Evolutionary conservation across 2,113 vertebrate species (phyloP).

Genomic region (Callithrix jacchus): DNA sequence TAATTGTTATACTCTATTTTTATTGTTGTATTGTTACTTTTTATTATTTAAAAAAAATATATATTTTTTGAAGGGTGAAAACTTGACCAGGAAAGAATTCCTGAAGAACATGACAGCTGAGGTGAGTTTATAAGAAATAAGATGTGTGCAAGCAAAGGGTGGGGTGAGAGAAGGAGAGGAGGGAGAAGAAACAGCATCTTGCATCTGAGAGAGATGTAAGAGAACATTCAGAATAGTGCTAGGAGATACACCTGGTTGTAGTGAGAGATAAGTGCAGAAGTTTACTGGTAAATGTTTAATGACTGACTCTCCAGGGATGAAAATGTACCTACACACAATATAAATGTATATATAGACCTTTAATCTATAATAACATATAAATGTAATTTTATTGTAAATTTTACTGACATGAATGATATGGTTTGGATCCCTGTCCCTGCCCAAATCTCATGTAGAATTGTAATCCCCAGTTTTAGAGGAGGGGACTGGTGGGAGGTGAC

Average conservation of each 20-base stretch:
- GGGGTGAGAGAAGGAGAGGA: background rate
- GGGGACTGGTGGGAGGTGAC: too few species aligned
- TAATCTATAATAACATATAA: background rate
- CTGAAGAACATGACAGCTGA: background rate
- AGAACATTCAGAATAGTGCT: too few species aligned
- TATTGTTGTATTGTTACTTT: background rate
- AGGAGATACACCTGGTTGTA: background rate
- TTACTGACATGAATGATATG: background rate
- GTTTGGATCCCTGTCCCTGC: too few species aligned
- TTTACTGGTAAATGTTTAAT: background rate
- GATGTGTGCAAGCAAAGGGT: background rate
- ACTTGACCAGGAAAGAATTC: background rate
- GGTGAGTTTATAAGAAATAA: background rate
- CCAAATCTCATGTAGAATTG: too few species aligned
- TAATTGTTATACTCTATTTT: background rate
- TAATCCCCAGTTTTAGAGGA: too few species aligned
- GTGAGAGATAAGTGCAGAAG: background rate
- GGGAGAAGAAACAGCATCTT: background rate
- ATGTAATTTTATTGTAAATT: background rate
- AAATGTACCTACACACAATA: background rate
- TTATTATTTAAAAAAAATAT: background rate
- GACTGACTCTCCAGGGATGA: background rate
- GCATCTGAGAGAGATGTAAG: background rate
- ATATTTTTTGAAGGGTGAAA: background rate
- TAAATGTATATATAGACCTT: too few species aligned